These are phyloP conservation scores for Procambarus clarkii DNA, from an alignment of 1,140 invertebrate species.

Conservation along the genomic window DNA sequence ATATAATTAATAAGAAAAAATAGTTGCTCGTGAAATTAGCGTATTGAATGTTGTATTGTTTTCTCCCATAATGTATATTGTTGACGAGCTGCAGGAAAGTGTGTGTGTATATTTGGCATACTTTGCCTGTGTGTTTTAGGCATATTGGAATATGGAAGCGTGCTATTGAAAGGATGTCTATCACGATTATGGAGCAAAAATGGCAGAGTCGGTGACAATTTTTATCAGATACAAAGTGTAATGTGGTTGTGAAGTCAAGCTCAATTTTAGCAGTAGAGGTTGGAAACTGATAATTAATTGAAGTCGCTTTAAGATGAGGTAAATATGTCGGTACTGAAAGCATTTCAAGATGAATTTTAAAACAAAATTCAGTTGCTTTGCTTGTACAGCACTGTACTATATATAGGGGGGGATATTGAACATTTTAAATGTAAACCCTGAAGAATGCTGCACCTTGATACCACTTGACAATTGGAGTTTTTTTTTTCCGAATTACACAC, in stretches of 20 bases:
- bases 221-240: neutral
- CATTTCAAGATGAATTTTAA: neutral
- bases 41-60: neutral
- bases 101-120: no score
- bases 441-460: no score
- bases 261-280: neutral
- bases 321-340: neutral
- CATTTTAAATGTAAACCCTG: no score
- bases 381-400: no score
- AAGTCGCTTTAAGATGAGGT: neutral
- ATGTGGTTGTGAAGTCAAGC: neutral
- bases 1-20: neutral
- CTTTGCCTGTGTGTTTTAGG: neutral
- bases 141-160: neutral
- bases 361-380: neutral
- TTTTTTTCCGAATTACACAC: no score
- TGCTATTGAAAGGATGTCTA: neutral
- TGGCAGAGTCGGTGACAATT: neutral
- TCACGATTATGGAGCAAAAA: neutral
- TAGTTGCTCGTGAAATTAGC: neutral
- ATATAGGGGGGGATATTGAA: no score
- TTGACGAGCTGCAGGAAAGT: no score
- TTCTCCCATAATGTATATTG: neutral
- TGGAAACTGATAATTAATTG: neutral
- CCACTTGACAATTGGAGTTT: no score